Base-by-base conservation (phyloP, 1,140 invertebrate species). In the Zaprionus taronus region DNA sequence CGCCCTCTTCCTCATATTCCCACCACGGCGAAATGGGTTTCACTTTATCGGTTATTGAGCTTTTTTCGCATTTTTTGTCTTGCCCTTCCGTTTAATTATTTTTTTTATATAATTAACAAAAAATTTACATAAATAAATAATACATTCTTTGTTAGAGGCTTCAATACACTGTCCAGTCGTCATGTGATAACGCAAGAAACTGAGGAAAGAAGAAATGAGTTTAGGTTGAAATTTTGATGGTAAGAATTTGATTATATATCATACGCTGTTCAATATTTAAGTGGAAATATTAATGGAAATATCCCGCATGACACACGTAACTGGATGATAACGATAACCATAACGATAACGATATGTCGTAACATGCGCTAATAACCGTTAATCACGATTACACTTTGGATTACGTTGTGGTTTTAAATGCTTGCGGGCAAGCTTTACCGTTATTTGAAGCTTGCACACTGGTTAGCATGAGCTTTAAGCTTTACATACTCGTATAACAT, bases 361-460 rank as follows among this genome's bases (percentile, higher is more conserved):
- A 51, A 51, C 20, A 51, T 51, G 47, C 47, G 20, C 47, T 51
- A 51, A 51, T 51, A 51, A 51, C 47, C 47, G 47, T 51, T 51
- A 51, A 51, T 51, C 47, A 51, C 17, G 41, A 17, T 47, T 17
- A 47, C n/a, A 17, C n/a, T 47, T 17, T 17, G 7, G n/a, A 47
- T 47, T 47, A 47, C 41, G 41, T 44, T 44, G 20, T 20, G 20
- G 5, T 51, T 51, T 22, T 1, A 22, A 51, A 51, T 9, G 47
- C n/a, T 11, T 20, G 47, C 20, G 9, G 17, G n/a, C 6, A 49
- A 17, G 47, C 47, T 49, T 49, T 51, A 24, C 20, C 47, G 47
- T 49, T 49, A 51, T 20, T 5, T 17, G 15, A 17, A 47, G 41
- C 41, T 47, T 47, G 41, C 41, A 17, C n/a, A 15, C 41, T 12